These are phyloP conservation scores for Silurus glanis DNA, from an alignment of 2,113 vertebrate genomes.

Conservation along the genomic window DNA sequence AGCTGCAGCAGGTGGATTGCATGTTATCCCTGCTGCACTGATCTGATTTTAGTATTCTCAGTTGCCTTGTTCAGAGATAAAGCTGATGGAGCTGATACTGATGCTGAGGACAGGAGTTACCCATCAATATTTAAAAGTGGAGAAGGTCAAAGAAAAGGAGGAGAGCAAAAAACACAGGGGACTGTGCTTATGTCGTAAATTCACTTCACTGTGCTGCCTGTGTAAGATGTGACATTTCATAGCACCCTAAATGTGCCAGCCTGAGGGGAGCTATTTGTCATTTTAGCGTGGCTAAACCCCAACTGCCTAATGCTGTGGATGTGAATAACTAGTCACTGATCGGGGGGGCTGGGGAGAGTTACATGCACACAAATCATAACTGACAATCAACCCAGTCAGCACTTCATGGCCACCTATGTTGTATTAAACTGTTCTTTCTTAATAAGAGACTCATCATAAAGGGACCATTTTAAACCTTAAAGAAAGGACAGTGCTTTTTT, in stretches of 20 bases:
- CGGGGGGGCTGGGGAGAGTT: constrained; percentile 25
- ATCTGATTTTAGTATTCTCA: constrained; percentile 50
- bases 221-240: constrained; percentile 50
- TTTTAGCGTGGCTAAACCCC: constrained; percentile 1
- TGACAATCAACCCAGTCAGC: neutral
- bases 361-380: neutral
- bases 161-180: constrained; percentile 35
- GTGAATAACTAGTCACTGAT: constrained; percentile 26
- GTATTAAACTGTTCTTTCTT: neutral
- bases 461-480: neutral
- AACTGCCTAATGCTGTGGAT: constrained; percentile 38
- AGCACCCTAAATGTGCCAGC: constrained; percentile 4
- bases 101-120: constrained; percentile 31
- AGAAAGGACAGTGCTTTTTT: neutral
- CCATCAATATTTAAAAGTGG: constrained; percentile 52
- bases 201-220: constrained; percentile 1
- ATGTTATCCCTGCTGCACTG: constrained; percentile 12
- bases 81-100: constrained; percentile 17
- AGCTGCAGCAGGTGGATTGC: constrained; percentile 10
- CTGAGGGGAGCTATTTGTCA: constrained; percentile 22
- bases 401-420: neutral
- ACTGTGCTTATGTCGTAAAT: constrained; percentile 35
- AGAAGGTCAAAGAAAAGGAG: constrained; percentile 54
- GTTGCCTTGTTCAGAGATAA: neutral
- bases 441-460: neutral